Evolutionary conservation across 2,113 vertebrate genomes (phyloP).

Genomic region (Podocnemis expansa): DNA sequence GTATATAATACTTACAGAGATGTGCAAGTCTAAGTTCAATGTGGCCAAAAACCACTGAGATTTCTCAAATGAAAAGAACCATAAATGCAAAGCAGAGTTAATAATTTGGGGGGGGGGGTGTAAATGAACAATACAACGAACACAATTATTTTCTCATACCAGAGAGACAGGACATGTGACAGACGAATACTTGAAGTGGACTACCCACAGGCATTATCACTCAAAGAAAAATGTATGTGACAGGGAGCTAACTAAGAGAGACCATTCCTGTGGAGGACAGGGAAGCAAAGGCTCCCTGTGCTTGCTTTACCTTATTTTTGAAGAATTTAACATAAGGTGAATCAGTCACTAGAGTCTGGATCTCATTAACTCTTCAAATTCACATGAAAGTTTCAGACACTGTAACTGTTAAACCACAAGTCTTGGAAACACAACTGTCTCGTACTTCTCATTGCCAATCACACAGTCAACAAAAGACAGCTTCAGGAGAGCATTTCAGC

Average conservation of each 20-base stretch:
- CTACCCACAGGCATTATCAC: too few species aligned
- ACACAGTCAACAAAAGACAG: rapidly evolving
- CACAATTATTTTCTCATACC: not conserved
- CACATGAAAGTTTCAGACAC: not conserved
- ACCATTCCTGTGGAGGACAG: not conserved
- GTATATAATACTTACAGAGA: constrained; percentile 57
- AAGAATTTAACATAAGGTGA: not conserved
- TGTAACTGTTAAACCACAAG: not conserved
- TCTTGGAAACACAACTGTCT: not conserved
- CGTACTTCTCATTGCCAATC: not conserved
- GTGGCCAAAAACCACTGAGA: constrained; percentile 31
- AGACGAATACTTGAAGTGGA: not conserved
- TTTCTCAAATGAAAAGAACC: constrained; percentile 26
- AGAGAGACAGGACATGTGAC: not conserved
- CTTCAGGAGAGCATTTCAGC: rapidly evolving
- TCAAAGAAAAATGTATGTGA: not conserved
- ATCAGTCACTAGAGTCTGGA: not conserved
- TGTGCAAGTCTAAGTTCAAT: constrained; percentile 16
- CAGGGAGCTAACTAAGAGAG: too few species aligned
- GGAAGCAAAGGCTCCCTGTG: not conserved
- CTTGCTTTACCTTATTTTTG: not conserved
- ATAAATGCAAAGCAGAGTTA: constrained; percentile 33
- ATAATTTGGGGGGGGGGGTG: not conserved
- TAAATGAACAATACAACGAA: constrained; percentile 38
- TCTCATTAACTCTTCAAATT: not conserved